These are phyloP conservation scores for Platypus cylindrus DNA, from an alignment of 2,888 invertebrate genomes.

Conservation along the genomic window DNA sequence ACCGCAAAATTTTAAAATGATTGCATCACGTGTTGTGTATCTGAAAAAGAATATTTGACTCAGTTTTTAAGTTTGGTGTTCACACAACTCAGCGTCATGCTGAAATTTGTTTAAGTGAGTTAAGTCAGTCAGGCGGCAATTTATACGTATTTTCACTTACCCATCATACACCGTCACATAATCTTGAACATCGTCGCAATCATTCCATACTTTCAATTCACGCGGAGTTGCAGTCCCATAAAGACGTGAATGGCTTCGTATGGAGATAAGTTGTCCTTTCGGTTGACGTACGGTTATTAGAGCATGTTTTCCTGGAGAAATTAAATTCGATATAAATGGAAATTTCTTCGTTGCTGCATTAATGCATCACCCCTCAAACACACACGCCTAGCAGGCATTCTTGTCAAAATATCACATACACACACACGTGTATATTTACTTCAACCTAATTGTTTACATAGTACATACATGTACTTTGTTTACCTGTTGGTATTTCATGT, in stretches of 20 bases:
- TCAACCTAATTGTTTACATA: too few relatives aligned
- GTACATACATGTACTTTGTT: constrained; percentile 8
- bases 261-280: constrained; percentile 73
- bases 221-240: constrained; percentile 43
- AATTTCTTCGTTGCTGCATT: too few relatives aligned
- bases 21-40: constrained; percentile 76
- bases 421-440: too few relatives aligned
- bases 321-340: too few relatives aligned
- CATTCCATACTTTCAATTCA: constrained; percentile 57
- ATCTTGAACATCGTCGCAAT: constrained; percentile 73
- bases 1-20: constrained; percentile 80
- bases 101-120: too few relatives aligned
- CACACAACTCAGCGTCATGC: too few relatives aligned
- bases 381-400: too few relatives aligned
- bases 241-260: constrained; percentile 62
- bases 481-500: constrained; percentile 70
- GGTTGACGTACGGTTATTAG: constrained; percentile 75
- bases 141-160: constrained; percentile 4
- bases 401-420: too few relatives aligned
- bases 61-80: too few relatives aligned
- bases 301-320: constrained; percentile 64
- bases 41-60: constrained; percentile 9
- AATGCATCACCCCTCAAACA: too few relatives aligned
- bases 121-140: not conserved
- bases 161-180: constrained; percentile 83